A percentile compares a stretch with the other conserved stretches of the same genome.
These are phyloP conservation scores for Drosophila putrida DNA, from an alignment of 2,888 invertebrate species.

Conservation along the genomic window DNA sequence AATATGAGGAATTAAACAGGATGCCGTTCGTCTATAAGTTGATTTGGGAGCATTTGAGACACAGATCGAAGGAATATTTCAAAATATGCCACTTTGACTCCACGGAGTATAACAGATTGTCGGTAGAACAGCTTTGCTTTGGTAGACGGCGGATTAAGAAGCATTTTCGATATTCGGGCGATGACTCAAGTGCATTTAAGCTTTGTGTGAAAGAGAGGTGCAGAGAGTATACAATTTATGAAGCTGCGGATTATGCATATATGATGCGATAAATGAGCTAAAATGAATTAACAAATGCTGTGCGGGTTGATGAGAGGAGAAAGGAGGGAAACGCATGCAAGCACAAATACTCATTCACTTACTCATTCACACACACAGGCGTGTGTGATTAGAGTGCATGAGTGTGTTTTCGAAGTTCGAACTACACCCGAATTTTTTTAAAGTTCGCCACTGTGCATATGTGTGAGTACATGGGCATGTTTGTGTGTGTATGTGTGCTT, in stretches of 20 bases:
- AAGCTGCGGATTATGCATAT: slow-evolving; percentile 53
- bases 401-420: slow-evolving; percentile 48
- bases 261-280: slow-evolving; percentile 67
- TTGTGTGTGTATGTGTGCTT: slow-evolving; percentile 7
- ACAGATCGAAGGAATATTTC: slow-evolving; percentile 5
- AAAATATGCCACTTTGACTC: slow-evolving; percentile 33
- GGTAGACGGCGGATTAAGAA: not conserved
- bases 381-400: slow-evolving; percentile 37
- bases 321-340: slow-evolving; percentile 11
- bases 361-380: slow-evolving; percentile 6
- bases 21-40: slow-evolving; percentile 43
- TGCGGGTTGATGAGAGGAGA: too few species aligned
- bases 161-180: slow-evolving; percentile 2
- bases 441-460: slow-evolving; percentile 4
- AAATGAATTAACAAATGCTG: slow-evolving; percentile 61
- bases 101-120: slow-evolving; percentile 10
- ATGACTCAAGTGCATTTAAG: slow-evolving; percentile 64
- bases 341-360: slow-evolving; percentile 18
- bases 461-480: not conserved
- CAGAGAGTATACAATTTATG: not conserved
- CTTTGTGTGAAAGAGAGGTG: slow-evolving; percentile 18
- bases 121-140: not conserved
- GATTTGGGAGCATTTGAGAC: slow-evolving; percentile 45
- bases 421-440: slow-evolving; percentile 58
- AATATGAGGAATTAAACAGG: slow-evolving; percentile 53